Conservation (phyloP, 2,113 vertebrate genomes). For the Accipiter virgatus region DNA sequence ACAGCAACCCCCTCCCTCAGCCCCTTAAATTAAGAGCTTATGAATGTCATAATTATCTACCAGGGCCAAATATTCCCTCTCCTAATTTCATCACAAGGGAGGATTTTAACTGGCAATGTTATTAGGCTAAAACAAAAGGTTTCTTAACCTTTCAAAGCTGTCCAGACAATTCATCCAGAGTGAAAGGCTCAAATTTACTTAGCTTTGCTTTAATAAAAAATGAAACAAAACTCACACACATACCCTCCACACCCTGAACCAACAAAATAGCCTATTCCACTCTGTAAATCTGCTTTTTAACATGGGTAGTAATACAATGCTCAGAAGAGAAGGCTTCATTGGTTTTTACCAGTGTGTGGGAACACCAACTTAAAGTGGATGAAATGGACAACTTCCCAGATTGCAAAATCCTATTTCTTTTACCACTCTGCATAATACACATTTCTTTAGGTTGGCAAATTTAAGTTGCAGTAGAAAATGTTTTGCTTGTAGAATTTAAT, state of each 20-base stretch:
- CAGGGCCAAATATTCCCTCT: conserved; percentile 41
- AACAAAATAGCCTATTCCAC: not conserved
- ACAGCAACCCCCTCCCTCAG: not conserved
- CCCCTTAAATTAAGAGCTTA: conserved; percentile 25
- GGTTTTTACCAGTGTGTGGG: not conserved
- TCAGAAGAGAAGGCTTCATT: not conserved
- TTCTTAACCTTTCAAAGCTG: conserved; percentile 24
- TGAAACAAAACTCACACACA: not conserved
- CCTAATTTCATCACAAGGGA: conserved; percentile 40
- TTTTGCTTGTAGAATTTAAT: not conserved
- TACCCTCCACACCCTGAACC: not conserved
- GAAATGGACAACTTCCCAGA: not conserved
- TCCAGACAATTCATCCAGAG: not conserved
- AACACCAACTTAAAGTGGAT: not conserved
- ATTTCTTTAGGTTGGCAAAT: not conserved
- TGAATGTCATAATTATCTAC: conserved; percentile 65
- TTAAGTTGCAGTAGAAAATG: not conserved
- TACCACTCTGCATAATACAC: not conserved
- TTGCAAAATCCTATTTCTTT: not conserved
- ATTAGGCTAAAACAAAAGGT: not conserved
- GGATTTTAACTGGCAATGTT: not conserved
- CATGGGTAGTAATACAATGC: not conserved
- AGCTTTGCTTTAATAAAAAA: not conserved
- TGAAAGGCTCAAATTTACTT: conserved; percentile 10
- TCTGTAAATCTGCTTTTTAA: not conserved